A percentile compares a stretch with the other conserved stretches of the same genome.
Evolutionary conservation across 2,113 vertebrate genomes (phyloP).

Genomic region (Tachysurus vachellii): DNA sequence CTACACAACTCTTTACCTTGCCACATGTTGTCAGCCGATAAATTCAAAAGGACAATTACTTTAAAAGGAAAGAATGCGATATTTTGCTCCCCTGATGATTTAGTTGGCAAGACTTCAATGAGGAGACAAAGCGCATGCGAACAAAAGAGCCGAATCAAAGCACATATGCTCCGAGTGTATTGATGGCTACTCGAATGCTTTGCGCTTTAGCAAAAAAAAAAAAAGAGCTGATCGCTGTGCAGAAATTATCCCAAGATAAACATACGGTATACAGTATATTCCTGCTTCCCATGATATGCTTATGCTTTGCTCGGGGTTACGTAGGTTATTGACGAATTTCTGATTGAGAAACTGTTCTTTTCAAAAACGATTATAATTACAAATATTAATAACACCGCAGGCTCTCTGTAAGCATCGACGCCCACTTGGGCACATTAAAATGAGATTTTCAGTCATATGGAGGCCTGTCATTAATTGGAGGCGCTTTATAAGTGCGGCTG

Average conservation of each 20-base stretch:
- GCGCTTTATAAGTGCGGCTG: slow-evolving; percentile 72
- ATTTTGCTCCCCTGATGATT: slow-evolving; percentile 45
- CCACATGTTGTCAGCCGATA: slow-evolving; percentile 59
- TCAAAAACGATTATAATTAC: slow-evolving; percentile 17
- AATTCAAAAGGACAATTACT: slow-evolving; percentile 61
- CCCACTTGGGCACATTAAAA: slow-evolving; percentile 41
- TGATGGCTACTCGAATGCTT: slow-evolving; percentile 47
- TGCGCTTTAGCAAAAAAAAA: slow-evolving; percentile 40
- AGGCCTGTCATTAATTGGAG: slow-evolving; percentile 63
- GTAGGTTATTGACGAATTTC: not conserved
- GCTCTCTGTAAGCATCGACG: not conserved
- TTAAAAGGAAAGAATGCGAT: slow-evolving; percentile 44
- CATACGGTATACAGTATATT: not conserved
- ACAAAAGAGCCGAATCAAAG: slow-evolving; percentile 56
- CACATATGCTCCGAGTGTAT: slow-evolving; percentile 54
- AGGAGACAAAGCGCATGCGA: slow-evolving; percentile 55
- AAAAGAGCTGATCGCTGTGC: slow-evolving; percentile 54
- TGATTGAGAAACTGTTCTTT: slow-evolving; percentile 23
- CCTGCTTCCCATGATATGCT: not conserved
- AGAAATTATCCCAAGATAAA: slow-evolving; percentile 13
- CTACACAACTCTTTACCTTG: slow-evolving; percentile 49
- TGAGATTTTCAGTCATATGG: slow-evolving; percentile 66
- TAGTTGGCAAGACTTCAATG: slow-evolving; percentile 61
- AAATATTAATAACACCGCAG: slow-evolving; percentile 37
- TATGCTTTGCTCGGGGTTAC: not conserved